Percentiles rank a stretch among this genome's conserved stretches.
phyloP scores from a whole-genome alignment of 2,797 vertebrate genomes.

The Sebastes miniatus region DNA sequence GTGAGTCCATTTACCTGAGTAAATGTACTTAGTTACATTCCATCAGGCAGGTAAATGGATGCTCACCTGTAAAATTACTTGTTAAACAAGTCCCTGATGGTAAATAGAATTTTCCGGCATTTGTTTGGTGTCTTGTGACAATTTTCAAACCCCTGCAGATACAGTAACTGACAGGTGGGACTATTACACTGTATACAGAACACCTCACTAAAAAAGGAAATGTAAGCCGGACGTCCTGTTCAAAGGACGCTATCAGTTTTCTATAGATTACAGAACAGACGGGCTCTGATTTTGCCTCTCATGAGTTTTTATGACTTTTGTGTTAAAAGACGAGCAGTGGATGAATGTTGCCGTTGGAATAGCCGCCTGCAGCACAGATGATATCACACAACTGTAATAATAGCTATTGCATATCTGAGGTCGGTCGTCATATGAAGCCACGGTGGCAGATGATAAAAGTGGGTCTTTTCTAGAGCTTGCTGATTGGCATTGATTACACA shows the following conservation, averaged over 20 bases:
- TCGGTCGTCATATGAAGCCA: neutral
- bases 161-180: neutral
- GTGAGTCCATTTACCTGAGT: no score
- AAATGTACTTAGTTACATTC: no score
- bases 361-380: neutral
- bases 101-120: neutral
- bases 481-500: neutral
- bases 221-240: neutral
- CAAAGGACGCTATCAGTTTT: neutral
- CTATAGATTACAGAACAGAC: neutral
- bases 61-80: neutral
- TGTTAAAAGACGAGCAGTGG: neutral
- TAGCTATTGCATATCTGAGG: neutral
- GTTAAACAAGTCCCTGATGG: neutral
- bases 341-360: neutral
- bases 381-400: neutral
- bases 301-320: neutral
- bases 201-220: neutral
- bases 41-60: neutral
- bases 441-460: neutral
- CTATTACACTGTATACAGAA: rapidly evolving
- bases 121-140: neutral
- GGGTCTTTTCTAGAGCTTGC: neutral
- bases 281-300: no score
- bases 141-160: neutral